These are phyloP conservation scores for Choristoneura fumiferana DNA, from an alignment of 1,140 invertebrate genomes.

Conservation along the genomic window DNA sequence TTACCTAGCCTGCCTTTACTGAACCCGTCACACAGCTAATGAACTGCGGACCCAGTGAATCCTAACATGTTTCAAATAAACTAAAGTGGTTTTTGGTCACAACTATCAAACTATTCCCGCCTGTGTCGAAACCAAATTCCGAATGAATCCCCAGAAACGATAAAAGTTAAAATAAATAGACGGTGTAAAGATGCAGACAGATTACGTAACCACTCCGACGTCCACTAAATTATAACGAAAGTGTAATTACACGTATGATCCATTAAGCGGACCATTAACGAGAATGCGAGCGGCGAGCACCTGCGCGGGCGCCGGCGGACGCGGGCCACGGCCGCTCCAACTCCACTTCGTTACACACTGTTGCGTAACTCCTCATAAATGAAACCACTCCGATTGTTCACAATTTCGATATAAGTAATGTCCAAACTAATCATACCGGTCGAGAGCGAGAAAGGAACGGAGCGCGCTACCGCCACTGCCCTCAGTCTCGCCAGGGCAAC, in stretches of 20 bases:
- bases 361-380: slow-evolving; percentile 37
- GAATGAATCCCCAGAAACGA: slow-evolving; percentile 7
- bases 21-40: neutral
- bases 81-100: too few species aligned
- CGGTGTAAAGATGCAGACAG: slow-evolving; percentile 26
- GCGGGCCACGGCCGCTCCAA: neutral
- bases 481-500: slow-evolving; percentile 38
- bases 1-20: neutral
- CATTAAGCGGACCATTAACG: slow-evolving; percentile 46
- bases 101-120: too few species aligned
- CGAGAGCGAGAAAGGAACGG: slow-evolving; percentile 48
- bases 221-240: slow-evolving; percentile 46
- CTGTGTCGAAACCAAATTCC: slow-evolving; percentile 8
- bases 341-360: slow-evolving; percentile 23
- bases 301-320: slow-evolving; percentile 3
- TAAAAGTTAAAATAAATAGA: slow-evolving; percentile 24
- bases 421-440: slow-evolving; percentile 47
- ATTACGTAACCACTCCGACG: slow-evolving; percentile 34
- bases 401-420: slow-evolving; percentile 44
- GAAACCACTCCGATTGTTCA: slow-evolving; percentile 36
- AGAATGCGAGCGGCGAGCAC: slow-evolving; percentile 19
- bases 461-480: slow-evolving; percentile 29
- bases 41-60: neutral
- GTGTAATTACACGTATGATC: slow-evolving; percentile 51
- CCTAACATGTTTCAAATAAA: too few species aligned